phyloP scores from a whole-genome alignment of 2,888 invertebrate species.

The Rhamphomyia laevipes region DNA sequence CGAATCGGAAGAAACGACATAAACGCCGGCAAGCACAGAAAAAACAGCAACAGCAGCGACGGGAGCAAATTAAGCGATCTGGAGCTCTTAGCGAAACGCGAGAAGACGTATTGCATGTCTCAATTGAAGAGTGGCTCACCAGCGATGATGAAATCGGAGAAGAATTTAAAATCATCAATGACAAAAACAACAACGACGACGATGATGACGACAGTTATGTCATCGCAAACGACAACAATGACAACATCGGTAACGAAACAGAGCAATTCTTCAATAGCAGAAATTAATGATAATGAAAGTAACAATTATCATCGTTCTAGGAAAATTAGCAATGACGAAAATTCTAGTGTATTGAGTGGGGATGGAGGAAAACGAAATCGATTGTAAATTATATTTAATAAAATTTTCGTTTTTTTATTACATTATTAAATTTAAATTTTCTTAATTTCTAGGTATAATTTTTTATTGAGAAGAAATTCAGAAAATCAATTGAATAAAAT shows the following conservation, averaged over 20 bases:
- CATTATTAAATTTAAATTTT: not conserved
- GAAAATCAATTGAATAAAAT: conserved; percentile 30
- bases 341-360: conserved; percentile 34
- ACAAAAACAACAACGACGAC: conserved; percentile 19
- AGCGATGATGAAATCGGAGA: conserved; percentile 26
- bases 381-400: conserved; percentile 27
- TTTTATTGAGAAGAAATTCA: conserved; percentile 35
- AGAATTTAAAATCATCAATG: conserved; percentile 12
- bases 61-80: conserved; percentile 46
- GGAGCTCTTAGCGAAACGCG: conserved; percentile 49
- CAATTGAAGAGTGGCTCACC: conserved; percentile 39
- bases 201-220: conserved; percentile 26
- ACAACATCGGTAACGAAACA: conserved; percentile 7
- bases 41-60: conserved; percentile 31
- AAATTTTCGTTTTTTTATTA: not conserved
- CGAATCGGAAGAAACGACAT: conserved; percentile 30
- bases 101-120: conserved; percentile 40
- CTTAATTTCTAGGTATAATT: conserved; percentile 28
- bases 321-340: conserved; percentile 28
- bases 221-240: conserved; percentile 8
- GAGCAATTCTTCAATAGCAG: not conserved
- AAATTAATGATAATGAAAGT: conserved; percentile 12
- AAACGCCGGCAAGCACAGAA: conserved; percentile 29
- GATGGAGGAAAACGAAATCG: conserved; percentile 37
- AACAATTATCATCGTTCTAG: conserved; percentile 21